phyloP scores from a whole-genome alignment of 2,888 invertebrate species.

The Tenthredo amoena region DNA sequence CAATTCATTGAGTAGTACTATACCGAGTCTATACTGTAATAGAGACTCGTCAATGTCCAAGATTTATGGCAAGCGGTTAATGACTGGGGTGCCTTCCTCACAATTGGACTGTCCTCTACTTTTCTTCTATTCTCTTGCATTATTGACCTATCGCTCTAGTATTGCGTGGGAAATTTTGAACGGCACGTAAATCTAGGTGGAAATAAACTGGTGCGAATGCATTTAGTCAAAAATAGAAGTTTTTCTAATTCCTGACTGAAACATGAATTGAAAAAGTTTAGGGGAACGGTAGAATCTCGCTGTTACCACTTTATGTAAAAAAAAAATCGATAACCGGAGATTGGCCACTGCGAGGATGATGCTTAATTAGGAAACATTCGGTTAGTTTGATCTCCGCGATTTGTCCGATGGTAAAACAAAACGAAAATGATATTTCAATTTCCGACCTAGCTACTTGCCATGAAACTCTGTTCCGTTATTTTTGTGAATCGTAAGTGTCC shows the following conservation, averaged over 20 bases:
- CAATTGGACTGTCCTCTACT: slow-evolving; percentile 30
- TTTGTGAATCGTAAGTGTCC: no score
- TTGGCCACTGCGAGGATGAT: neutral
- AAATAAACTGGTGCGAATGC: neutral
- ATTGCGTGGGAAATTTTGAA: neutral
- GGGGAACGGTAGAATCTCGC: neutral
- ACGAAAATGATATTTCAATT: neutral
- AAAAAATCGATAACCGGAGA: neutral
- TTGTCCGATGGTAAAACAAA: neutral
- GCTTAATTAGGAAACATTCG: neutral
- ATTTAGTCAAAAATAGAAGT: neutral
- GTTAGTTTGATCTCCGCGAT: neutral
- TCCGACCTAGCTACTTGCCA: neutral
- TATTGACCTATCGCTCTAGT: neutral
- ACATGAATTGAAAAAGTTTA: neutral
- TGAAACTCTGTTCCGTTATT: neutral
- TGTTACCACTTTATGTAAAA: neutral
- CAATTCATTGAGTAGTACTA: neutral
- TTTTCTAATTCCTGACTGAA: no score
- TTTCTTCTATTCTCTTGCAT: neutral
- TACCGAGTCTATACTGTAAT: slow-evolving; percentile 33
- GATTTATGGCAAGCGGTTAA: slow-evolving; percentile 60
- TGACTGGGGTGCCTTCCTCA: neutral
- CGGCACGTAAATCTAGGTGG: neutral
- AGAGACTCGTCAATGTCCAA: slow-evolving; percentile 55